Base-by-base conservation (phyloP, 1,140 invertebrate genomes). In the Zaprionus davidi region DNA sequence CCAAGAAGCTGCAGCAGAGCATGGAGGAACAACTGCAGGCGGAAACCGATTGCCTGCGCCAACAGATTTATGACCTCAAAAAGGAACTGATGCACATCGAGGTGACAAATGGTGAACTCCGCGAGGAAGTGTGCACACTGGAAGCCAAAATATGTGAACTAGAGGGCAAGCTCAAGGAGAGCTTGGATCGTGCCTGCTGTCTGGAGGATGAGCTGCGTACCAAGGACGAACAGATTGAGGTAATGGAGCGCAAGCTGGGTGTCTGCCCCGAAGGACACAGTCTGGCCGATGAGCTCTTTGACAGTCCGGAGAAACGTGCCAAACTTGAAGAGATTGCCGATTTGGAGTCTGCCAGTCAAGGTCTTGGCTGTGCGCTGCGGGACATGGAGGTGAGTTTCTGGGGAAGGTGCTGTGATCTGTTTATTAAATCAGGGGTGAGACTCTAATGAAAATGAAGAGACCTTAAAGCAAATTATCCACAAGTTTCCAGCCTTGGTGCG, bases 71-170 rank as follows among this genome's bases (percentile, higher is more conserved):
- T 1, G 92, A 94, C 44, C 79, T 93, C 3, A 92, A 90, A 66
- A 94, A 94, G 87, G 93, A 94, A 53, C 93, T 94, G 56, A 91
- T 94, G 76, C 94, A 95, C 44, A 86, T 94, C 31, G 94, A 95
- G 72, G 94, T 94, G 11, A 95, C 94, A n/a, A 94, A 94, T 72
- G 93, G 93, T 34, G 94, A 94, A 79, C 82, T 95, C 0, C 94
- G 93, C 65, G 94, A 95, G 88, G 94, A 94, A 92, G 94, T 95
- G 6, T 68, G 78, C 26, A 93, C 92, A 3, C 59, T 93, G 13
- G 93, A 93, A 58, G 65, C 71, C 28, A 91, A 85, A 76, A 86
- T 92, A 36, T 36, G 53, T 11, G 83, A 90, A 34, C 60, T 90
- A 64, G 71, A 90, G 46, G 9, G 36, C 4, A 70, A 73, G 31